These are phyloP conservation scores for Callinectes sapidus DNA, from an alignment of 2,888 invertebrate species.

Conservation along the genomic window DNA sequence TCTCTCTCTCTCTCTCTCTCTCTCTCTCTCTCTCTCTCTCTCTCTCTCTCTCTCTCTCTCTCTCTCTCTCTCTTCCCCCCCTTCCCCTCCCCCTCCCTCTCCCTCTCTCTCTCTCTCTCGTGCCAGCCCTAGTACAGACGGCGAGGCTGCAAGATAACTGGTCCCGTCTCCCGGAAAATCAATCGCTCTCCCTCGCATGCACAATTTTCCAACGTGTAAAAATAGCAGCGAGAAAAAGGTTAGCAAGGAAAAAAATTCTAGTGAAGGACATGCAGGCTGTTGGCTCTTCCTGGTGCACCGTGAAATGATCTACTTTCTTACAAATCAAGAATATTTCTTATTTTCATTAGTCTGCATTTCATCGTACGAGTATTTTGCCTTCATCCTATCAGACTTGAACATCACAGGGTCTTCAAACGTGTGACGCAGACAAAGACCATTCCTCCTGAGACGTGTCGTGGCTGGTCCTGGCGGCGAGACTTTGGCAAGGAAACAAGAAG, in stretches of 20 bases:
- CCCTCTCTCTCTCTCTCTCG: not conserved
- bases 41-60: slow-evolving; percentile 1
- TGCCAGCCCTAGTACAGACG: not conserved
- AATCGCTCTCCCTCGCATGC: not conserved
- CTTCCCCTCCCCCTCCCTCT: too few species aligned
- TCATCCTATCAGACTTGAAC: not conserved
- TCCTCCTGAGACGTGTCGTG: not conserved
- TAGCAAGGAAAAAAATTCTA: too few species aligned
- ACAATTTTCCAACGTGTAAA: not conserved
- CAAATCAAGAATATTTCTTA: not conserved
- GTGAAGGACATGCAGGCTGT: not conserved
- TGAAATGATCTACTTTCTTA: not conserved
- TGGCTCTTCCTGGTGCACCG: not conserved
- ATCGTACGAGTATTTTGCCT: not conserved
- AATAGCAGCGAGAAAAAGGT: not conserved
- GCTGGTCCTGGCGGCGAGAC: not conserved
- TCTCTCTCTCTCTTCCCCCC: not conserved
- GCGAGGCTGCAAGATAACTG: not conserved
- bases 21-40: too few species aligned
- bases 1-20: too few species aligned
- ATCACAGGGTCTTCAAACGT: not conserved
- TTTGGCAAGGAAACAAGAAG: not conserved
- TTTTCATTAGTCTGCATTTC: not conserved
- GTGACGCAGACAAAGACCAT: not conserved
- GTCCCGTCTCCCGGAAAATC: not conserved